Evolutionary conservation across 2,113 vertebrate species (phyloP), one percentile per base, ranked within the genome.

Genomic region (Lontra canadensis): DNA sequence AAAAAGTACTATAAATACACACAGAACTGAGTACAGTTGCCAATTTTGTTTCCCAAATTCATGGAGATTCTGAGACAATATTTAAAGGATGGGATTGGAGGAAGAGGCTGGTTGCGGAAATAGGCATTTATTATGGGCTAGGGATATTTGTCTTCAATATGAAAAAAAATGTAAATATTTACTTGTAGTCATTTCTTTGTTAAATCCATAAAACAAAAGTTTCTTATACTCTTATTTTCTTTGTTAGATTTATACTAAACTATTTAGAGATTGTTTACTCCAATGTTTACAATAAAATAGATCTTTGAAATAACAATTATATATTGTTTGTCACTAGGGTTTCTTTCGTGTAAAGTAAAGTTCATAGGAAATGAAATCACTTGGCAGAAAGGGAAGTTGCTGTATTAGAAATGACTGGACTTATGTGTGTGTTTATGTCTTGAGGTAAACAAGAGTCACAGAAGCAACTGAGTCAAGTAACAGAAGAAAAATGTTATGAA

Each of bases 361-460:
- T 15, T 23, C 29, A 91, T 20, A 96, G 89, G 76, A 96, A 96
- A 71, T 97, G 81, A 90, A 83, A 81, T 93, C 89, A 90, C n/a
- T 90, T 81, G 49, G 11, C 42, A 91, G 18, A 88, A 95, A 74
- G 57, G 59, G 82, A 96, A 95, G 79, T 96, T 63, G 39, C 18
- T 87, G 0, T 86, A 4, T 67, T 91, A 93, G 26, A 95, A 93
- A 80, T 96, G 42, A 96, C 17, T 84, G 6, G 57, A 65, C 31
- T 76, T n/a, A 65, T 44, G 14, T 0, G 0, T 55, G 44, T 71
- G n/a, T 74, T 74, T 88, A 79, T 79, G 55, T 47, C 25, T 57
- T 89, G 42, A 55, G 21, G 15, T 52, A 76, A 97, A 65, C 36
- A 90, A 87, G 9, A 39, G 11, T 13, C 36, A 92, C 36, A 21